phyloP scores from a whole-genome alignment of 2,113 vertebrate species.

The Dipodomys stephensi region DNA sequence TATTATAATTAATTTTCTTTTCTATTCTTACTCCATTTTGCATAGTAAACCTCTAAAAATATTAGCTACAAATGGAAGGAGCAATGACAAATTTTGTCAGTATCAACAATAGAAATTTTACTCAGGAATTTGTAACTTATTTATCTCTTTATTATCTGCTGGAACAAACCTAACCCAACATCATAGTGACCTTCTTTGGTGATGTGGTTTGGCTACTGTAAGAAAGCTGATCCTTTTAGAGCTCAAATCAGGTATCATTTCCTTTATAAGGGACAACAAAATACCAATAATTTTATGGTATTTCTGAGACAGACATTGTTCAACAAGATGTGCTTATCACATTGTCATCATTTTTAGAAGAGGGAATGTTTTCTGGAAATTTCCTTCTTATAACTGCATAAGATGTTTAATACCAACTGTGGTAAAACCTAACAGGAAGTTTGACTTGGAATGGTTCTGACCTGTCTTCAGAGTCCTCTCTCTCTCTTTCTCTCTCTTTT shows the following conservation, averaged over 20 bases:
- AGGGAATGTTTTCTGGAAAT: background rate
- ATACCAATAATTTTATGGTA: background rate
- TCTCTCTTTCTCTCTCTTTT: too few relatives aligned
- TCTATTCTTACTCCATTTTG: background rate
- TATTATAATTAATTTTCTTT: background rate
- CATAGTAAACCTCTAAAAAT: background rate
- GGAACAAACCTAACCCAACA: background rate
- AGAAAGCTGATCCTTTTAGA: background rate
- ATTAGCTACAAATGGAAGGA: background rate
- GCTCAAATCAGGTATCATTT: background rate
- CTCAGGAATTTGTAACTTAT: background rate
- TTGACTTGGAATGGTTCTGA: too few relatives aligned
- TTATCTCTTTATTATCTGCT: background rate
- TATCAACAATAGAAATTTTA: background rate
- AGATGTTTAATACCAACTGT: background rate
- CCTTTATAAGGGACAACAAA: background rate
- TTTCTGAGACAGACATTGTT: background rate
- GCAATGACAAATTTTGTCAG: background rate
- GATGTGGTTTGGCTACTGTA: background rate
- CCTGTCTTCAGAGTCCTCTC: too few relatives aligned
- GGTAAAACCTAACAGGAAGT: too few relatives aligned
- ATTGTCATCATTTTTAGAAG: background rate
- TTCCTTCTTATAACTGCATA: background rate
- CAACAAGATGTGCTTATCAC: too few relatives aligned
- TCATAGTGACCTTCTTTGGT: background rate